phyloP scores from a whole-genome alignment of 2,888 invertebrate genomes.

The Calameuta idolon region DNA sequence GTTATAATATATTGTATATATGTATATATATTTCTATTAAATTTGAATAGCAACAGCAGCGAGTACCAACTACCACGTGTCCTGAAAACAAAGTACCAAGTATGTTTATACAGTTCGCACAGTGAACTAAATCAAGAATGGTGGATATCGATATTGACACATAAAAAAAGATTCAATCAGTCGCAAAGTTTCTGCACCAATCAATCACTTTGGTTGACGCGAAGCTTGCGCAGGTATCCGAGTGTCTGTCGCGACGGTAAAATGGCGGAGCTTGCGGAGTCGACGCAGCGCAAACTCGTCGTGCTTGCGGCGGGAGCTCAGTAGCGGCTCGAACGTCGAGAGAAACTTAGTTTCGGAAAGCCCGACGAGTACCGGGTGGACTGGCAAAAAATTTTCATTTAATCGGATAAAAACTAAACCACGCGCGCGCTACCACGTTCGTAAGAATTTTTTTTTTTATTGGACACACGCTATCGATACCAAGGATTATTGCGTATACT shows the following conservation, averaged over 20 bases:
- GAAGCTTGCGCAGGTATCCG: constrained; percentile 47
- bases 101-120: no score
- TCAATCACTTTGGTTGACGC: constrained; percentile 56
- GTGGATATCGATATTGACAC: constrained; percentile 59
- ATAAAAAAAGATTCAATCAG: constrained; percentile 66
- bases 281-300: constrained; percentile 64
- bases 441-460: neutral
- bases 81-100: no score
- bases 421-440: constrained; percentile 15
- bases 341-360: constrained; percentile 46
- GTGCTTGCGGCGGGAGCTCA: constrained; percentile 65
- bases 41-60: no score
- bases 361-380: constrained; percentile 20
- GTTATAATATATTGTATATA: no score
- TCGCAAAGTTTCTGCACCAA: constrained; percentile 64
- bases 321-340: constrained; percentile 64
- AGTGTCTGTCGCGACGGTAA: constrained; percentile 28
- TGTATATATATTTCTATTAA: no score
- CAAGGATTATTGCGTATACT: neutral
- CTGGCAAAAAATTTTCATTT: neutral
- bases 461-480: neutral
- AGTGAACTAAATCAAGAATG: neutral
- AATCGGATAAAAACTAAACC: constrained; percentile 9
- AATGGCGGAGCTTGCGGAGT: constrained; percentile 51
- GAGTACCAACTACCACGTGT: no score